Evolutionary conservation across 2,797 vertebrate genomes (phyloP).

Genomic region (Alfaro cultratus): DNA sequence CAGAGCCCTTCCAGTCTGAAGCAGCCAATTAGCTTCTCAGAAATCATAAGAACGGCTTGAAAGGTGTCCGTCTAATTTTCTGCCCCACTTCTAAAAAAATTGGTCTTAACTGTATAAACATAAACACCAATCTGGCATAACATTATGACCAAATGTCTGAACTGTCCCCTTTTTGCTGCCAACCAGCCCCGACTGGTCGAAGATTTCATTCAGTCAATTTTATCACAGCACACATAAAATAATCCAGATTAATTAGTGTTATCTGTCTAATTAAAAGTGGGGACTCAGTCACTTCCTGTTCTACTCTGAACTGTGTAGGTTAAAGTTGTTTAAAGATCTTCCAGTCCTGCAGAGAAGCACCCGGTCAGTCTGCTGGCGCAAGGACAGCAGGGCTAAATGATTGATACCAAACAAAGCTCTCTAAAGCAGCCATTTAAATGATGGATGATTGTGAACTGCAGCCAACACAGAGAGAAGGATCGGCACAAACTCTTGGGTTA

Average conservation of each 20-base stretch:
- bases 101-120: not conserved
- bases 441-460: conserved; percentile 51
- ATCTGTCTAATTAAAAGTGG: not conserved
- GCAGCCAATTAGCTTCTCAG: not conserved
- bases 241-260: not conserved
- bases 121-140: not conserved
- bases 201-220: not conserved
- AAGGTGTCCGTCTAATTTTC: not conserved
- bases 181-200: not conserved
- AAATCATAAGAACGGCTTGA: not conserved
- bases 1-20: not conserved
- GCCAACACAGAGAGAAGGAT: conserved; percentile 11
- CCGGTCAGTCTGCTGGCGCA: conserved; percentile 15
- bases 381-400: conserved; percentile 51
- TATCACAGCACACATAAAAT: not conserved
- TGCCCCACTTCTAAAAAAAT: not conserved
- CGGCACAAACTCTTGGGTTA: conserved; percentile 42
- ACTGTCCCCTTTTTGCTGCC: not conserved
- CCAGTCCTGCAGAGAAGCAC: not conserved
- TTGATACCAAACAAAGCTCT: conserved; percentile 69
- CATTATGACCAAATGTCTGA: not conserved
- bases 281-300: not conserved
- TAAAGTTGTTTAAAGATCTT: not conserved
- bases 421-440: conserved; percentile 54
- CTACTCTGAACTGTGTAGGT: not conserved